Conservation (phyloP, 2,797 vertebrate genomes). For the Fringilla coelebs region DNA sequence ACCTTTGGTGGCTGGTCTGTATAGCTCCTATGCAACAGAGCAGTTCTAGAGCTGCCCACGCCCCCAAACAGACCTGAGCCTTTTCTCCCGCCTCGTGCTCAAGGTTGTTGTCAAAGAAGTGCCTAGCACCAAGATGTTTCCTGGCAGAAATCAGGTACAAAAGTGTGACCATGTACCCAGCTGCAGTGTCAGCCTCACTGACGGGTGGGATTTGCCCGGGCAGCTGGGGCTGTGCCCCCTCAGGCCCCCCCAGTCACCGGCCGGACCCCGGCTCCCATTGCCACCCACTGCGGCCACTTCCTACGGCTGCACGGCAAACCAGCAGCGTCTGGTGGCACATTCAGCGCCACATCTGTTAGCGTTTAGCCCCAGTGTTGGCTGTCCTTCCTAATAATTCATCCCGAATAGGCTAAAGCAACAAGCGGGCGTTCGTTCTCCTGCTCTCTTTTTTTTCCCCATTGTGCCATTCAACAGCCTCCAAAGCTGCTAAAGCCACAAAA, state of each 20-base stretch:
- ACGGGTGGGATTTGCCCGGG: neutral
- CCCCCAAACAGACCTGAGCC: accelerated
- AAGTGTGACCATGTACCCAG: accelerated
- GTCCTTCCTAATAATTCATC: slow-evolving; percentile 60
- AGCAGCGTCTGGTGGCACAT: neutral
- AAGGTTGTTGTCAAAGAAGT: neutral
- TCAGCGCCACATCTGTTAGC: neutral
- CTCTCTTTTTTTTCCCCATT: neutral
- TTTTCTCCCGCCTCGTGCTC: neutral
- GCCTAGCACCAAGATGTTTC: neutral
- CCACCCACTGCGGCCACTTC: slow-evolving; percentile 7
- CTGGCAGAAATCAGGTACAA: neutral
- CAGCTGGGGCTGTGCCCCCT: neutral
- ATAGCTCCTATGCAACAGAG: neutral
- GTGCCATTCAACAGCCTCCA: slow-evolving; percentile 58
- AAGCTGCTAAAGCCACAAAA: slow-evolving; percentile 73
- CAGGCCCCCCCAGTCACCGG: neutral
- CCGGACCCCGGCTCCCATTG: neutral
- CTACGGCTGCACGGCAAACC: neutral
- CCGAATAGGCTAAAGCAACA: neutral
- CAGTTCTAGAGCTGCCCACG: neutral
- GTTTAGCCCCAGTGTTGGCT: neutral
- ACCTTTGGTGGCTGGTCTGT: neutral
- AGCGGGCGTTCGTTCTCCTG: neutral
- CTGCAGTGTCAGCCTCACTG: neutral